Base-by-base conservation (phyloP, 2,888 invertebrate genomes). In the Drosophila quinaria region DNA sequence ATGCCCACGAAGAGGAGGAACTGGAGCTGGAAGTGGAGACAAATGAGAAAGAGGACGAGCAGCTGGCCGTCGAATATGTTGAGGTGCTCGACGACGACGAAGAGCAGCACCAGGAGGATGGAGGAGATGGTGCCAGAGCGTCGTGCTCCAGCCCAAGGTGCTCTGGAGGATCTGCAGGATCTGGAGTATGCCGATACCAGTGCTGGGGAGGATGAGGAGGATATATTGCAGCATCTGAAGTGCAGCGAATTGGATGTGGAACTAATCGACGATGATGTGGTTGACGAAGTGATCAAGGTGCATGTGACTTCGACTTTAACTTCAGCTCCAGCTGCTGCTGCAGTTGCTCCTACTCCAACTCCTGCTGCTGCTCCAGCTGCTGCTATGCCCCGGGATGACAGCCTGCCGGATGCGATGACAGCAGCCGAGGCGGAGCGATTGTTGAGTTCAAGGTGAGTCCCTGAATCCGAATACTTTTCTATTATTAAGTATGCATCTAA, bases 361-460 rank as follows among this genome's bases (percentile, higher is more conserved):
- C 10, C 69, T 5, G 13, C 29, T 42, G 6, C 41, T 11, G 4
- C 19, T 31, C 3, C 46, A 10, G 68, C 19, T 19, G 19, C 69
- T 10, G 71, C 50, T 22, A 75, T 72, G 50, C 87, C 80, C 62
- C 81, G 90, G 3, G 90, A 92, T 54, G 91, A 91, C 71, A 92
- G 92, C 78, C 92, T 93, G 80, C 93, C 94, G 37, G 94, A 94
- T 88, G 93, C 93, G 41, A 96, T 96, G 97, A 97, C 97, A 78
- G 96, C 97, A 59, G 97, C 97, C 90, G 97, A 97, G 93, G 97
- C 97, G 13, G 97, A 97, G 92, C 95, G 96, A 93, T 94, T 97
- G 91, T 94, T 97, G 89, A 97, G 97, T 93, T 95, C 96, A 89
- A 96, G 96, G 97, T 97, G 92, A 94, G 94, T 93, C 52, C 63